phyloP scores from a whole-genome alignment of 2,113 vertebrate species.

The Alligator mississippiensis region DNA sequence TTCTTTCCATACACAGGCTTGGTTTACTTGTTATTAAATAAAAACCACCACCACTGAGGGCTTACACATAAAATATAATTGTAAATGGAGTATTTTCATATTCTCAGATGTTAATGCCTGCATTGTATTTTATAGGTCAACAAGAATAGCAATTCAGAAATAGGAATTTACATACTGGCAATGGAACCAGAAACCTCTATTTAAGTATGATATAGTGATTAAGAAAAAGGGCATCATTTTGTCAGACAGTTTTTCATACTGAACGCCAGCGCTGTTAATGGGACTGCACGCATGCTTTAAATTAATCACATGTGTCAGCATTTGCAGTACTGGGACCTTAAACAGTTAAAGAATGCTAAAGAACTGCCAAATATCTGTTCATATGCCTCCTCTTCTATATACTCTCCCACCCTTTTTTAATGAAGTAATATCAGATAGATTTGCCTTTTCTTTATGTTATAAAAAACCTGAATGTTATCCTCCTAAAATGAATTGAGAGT shows the following conservation, averaged over 20 bases:
- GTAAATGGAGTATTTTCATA: not conserved
- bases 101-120: not conserved
- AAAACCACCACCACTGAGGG: not conserved
- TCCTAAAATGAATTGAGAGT: not conserved
- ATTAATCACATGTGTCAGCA: slow-evolving; percentile 5
- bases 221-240: too few relatives aligned
- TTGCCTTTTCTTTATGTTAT: not conserved
- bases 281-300: not conserved
- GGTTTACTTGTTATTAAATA: not conserved
- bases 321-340: slow-evolving; percentile 1
- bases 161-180: slow-evolving; percentile 26
- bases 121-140: not conserved
- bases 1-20: not conserved
- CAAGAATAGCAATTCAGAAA: slow-evolving; percentile 11
- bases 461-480: not conserved
- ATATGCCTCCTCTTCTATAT: not conserved
- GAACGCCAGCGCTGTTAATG: not conserved
- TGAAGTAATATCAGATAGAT: not conserved
- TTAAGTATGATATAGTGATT: not conserved
- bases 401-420: not conserved
- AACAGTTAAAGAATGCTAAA: slow-evolving; percentile 1
- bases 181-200: slow-evolving; percentile 11
- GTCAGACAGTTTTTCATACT: too few relatives aligned
- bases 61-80: not conserved
- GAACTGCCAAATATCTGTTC: slow-evolving; percentile 15